Evolutionary conservation across 1,140 invertebrate species (phyloP).

Genomic region (Sminthurides bifidus): DNA sequence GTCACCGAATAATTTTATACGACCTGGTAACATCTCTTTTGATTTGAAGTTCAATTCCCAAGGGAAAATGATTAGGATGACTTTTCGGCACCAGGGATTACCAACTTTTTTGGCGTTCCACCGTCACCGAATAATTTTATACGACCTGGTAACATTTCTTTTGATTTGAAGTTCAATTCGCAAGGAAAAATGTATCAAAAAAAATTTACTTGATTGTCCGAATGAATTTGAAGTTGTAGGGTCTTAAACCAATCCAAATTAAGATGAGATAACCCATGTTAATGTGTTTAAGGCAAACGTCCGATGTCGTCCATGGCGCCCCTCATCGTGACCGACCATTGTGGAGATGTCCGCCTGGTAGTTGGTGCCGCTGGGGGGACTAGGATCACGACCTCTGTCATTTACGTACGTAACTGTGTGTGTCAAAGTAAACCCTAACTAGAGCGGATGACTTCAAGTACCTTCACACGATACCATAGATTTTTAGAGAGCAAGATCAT

Average conservation of each 20-base stretch:
- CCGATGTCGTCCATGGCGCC: slow-evolving; percentile 88
- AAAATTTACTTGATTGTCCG: too few species aligned
- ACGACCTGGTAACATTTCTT: background rate
- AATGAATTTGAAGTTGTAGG: too few species aligned
- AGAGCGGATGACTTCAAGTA: background rate
- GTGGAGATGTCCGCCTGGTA: slow-evolving; percentile 61
- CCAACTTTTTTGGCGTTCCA: slow-evolving; percentile 64
- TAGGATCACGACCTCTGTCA: slow-evolving; percentile 70
- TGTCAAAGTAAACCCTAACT: slow-evolving; percentile 11
- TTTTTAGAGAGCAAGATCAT: background rate
- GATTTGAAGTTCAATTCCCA: too few species aligned
- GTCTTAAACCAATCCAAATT: too few species aligned
- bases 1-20: slow-evolving; percentile 65
- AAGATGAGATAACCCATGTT: too few species aligned
- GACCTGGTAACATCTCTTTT: slow-evolving; percentile 33
- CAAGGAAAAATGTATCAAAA: too few species aligned
- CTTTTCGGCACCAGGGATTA: slow-evolving; percentile 65
- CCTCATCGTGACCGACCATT: slow-evolving; percentile 58
- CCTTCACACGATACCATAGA: background rate
- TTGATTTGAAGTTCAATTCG: too few species aligned
- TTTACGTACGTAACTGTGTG: slow-evolving; percentile 44
- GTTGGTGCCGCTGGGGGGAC: slow-evolving; percentile 87
- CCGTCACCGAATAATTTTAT: slow-evolving; percentile 62
- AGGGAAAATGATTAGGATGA: slow-evolving; percentile 94
- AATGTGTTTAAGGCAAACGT: slow-evolving; percentile 50